phyloP scores from a whole-genome alignment of 2,888 invertebrate species.

The Platypus cylindrus region DNA sequence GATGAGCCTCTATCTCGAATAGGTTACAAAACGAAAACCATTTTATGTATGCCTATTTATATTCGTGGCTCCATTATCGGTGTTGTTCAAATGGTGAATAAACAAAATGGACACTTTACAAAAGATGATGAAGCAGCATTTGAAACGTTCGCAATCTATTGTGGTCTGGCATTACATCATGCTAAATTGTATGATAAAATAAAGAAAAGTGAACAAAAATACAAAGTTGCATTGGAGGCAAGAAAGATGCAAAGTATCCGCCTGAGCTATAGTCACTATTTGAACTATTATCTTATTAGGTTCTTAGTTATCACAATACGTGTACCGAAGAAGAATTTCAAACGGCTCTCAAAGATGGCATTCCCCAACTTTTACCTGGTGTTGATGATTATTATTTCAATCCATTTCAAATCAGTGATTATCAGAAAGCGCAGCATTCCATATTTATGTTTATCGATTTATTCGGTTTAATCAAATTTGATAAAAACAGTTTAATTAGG shows the following conservation, averaged over 20 bases:
- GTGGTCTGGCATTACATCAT: conserved; percentile 74
- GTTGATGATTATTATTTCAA: conserved; percentile 55
- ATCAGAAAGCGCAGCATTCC: conserved; percentile 58
- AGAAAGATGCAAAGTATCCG: neutral
- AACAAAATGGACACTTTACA: conserved; percentile 43
- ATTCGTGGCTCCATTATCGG: conserved; percentile 67
- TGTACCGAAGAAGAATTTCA: conserved; percentile 57
- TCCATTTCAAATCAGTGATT: conserved; percentile 54
- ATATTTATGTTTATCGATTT: conserved; percentile 63
- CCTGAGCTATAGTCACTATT: neutral
- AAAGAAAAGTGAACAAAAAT: conserved; percentile 69
- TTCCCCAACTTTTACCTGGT: conserved; percentile 25
- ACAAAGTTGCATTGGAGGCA: conserved; percentile 51
- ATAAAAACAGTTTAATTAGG: conserved; percentile 50
- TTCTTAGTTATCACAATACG: conserved; percentile 71
- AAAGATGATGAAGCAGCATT: conserved; percentile 68
- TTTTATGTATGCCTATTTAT: conserved; percentile 80
- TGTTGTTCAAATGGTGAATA: conserved; percentile 79
- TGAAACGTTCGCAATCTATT: conserved; percentile 73
- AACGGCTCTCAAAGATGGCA: conserved; percentile 22
- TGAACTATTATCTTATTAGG: conserved; percentile 38
- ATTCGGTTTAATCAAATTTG: conserved; percentile 54
- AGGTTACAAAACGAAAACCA: conserved; percentile 58
- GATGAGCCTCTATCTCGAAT: neutral
- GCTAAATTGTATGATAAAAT: conserved; percentile 77